Conservation (phyloP, 2,113 vertebrate genomes). For the Pristiophorus japonicus region DNA sequence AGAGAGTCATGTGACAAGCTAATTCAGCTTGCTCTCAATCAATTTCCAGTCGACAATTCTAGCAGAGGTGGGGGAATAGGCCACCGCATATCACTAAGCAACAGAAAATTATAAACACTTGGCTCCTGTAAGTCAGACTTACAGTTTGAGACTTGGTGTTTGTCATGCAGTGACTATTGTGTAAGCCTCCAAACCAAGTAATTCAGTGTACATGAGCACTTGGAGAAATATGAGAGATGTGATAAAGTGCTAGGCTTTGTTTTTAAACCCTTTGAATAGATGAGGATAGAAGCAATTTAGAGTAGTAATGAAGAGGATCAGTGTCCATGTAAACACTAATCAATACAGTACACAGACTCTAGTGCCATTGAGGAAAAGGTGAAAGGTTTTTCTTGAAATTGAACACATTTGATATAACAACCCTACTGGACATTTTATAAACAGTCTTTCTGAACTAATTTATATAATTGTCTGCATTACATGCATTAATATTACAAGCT, state of each 20-base stretch:
- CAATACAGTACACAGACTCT: too few relatives aligned
- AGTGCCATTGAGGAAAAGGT: neutral
- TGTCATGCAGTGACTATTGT: neutral
- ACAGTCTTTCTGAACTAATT: neutral
- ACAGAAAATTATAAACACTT: neutral
- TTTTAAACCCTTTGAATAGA: neutral
- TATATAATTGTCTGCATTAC: neutral
- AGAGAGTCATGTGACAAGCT: neutral
- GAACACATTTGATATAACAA: neutral
- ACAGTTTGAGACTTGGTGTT: neutral
- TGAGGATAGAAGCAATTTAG: neutral
- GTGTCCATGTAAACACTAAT: neutral
- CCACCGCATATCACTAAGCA: neutral
- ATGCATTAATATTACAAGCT: neutral
- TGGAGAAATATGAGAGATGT: neutral
- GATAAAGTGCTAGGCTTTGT: neutral
- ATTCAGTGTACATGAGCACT: neutral
- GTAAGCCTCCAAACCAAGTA: neutral
- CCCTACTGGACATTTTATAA: neutral
- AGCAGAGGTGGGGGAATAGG: neutral
- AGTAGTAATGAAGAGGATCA: neutral
- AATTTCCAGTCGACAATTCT: neutral
- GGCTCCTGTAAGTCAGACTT: neutral
- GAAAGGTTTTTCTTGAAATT: neutral
- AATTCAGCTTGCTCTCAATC: neutral